Evolutionary conservation across 2,888 invertebrate genomes (phyloP).

Genomic region (Cheilosia urbana): DNA sequence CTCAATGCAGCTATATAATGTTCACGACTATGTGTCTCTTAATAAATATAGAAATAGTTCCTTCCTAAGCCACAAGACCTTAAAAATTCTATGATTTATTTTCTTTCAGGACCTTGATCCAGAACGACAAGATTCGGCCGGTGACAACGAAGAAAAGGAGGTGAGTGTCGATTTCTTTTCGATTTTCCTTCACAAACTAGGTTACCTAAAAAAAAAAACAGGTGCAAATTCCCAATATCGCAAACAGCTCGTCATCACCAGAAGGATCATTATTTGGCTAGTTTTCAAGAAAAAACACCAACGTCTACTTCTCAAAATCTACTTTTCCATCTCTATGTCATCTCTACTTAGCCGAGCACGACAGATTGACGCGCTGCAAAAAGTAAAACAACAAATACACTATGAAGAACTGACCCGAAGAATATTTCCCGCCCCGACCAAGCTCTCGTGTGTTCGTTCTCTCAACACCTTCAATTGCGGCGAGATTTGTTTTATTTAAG

Average conservation of each 20-base stretch:
- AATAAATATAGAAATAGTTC: slow-evolving; percentile 7
- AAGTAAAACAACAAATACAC: slow-evolving; percentile 28
- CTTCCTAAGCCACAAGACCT: slow-evolving; percentile 1
- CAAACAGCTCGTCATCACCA: slow-evolving; percentile 4
- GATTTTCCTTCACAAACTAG: slow-evolving; percentile 52
- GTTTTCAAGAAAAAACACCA: slow-evolving; percentile 34
- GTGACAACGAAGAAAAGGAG: slow-evolving; percentile 85
- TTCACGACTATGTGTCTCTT: not conserved
- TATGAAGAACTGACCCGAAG: slow-evolving; percentile 62
- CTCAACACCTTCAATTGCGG: slow-evolving; percentile 63
- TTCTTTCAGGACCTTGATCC: slow-evolving; percentile 88
- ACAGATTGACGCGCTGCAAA: slow-evolving; percentile 42
- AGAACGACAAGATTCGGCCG: slow-evolving; percentile 86
- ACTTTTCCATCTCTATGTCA: slow-evolving; percentile 26
- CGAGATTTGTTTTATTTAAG: slow-evolving; percentile 46
- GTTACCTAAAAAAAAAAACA: slow-evolving; percentile 31
- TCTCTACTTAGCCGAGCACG: slow-evolving; percentile 3
- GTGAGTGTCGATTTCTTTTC: slow-evolving; percentile 81
- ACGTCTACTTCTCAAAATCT: slow-evolving; percentile 28
- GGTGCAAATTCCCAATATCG: slow-evolving; percentile 65
- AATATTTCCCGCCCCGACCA: not conserved
- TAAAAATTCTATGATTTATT: slow-evolving; percentile 74
- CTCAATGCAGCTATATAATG: too few species aligned
- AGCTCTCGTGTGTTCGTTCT: not conserved
- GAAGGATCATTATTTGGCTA: slow-evolving; percentile 65